Percentiles rank a stretch among this genome's conserved stretches.
Evolutionary conservation across 2,888 invertebrate species (phyloP).

Genomic region (Patella depressa): DNA sequence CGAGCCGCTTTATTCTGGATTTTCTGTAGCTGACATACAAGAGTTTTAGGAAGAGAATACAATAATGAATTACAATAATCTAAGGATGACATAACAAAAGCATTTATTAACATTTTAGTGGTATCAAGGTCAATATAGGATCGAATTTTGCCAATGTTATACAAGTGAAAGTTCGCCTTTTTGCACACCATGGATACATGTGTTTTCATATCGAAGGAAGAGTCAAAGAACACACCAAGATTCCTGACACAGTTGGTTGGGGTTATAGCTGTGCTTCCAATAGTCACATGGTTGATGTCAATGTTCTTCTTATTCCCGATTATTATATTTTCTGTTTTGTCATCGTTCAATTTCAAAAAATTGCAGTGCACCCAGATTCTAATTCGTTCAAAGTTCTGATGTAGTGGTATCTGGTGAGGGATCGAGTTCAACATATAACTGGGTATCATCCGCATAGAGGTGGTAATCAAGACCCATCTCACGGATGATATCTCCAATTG

Average conservation of each 20-base stretch:
- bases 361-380: no score
- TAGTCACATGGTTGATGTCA: background rate
- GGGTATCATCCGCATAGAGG: no score
- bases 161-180: slow-evolving; percentile 6
- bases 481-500: no score
- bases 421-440: no score
- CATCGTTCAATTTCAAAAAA: background rate
- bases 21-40: slow-evolving; percentile 11
- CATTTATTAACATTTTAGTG: background rate
- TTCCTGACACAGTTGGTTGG: background rate
- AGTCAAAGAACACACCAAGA: slow-evolving; percentile 13
- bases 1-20: slow-evolving; percentile 21
- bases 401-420: no score
- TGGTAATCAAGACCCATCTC: no score
- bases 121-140: background rate
- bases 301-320: background rate
- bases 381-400: no score
- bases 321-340: background rate
- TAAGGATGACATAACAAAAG: background rate
- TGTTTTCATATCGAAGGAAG: background rate
- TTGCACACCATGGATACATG: background rate
- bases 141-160: slow-evolving; percentile 12
- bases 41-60: background rate
- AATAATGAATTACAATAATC: slow-evolving; percentile 15
- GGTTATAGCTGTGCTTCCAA: background rate